Percentiles rank a stretch among this genome's conserved stretches.
phyloP scores from a whole-genome alignment of 2,113 vertebrate genomes.

The Diglossa brunneiventris region DNA sequence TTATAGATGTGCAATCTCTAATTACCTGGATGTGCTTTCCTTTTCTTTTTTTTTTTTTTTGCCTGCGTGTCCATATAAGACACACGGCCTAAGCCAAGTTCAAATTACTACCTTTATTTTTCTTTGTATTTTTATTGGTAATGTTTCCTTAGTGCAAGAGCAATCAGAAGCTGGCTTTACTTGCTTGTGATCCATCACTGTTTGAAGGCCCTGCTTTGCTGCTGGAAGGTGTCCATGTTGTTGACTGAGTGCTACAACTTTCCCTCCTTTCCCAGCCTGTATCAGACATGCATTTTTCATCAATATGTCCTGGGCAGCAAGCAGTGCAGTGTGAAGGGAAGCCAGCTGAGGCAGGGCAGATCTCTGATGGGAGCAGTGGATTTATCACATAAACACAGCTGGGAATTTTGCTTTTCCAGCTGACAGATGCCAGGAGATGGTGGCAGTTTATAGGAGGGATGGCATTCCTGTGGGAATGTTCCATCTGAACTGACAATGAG shows the following conservation, averaged over 20 bases:
- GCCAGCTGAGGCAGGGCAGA: background rate
- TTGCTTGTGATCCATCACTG: background rate
- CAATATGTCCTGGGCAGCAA: background rate
- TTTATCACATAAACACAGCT: background rate
- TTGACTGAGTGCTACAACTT: background rate
- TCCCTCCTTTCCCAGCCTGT: background rate
- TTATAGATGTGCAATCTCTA: background rate
- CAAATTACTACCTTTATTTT: background rate
- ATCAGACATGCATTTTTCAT: background rate
- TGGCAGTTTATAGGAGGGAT: background rate
- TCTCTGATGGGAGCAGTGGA: background rate
- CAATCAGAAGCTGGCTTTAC: background rate
- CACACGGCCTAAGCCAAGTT: background rate
- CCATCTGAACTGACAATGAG: background rate
- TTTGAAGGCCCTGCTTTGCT: background rate
- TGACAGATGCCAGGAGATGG: background rate
- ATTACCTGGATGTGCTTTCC: background rate
- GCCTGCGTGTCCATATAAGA: background rate
- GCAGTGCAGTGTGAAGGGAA: background rate
- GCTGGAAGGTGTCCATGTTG: background rate
- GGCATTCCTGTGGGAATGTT: background rate
- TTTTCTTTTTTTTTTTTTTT: background rate
- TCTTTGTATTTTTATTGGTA: rapidly evolving
- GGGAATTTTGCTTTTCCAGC: slow-evolving; percentile 7
- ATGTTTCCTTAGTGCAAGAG: background rate